Base-by-base conservation (phyloP, 2,888 invertebrate species). In the Lithodes maja region DNA sequence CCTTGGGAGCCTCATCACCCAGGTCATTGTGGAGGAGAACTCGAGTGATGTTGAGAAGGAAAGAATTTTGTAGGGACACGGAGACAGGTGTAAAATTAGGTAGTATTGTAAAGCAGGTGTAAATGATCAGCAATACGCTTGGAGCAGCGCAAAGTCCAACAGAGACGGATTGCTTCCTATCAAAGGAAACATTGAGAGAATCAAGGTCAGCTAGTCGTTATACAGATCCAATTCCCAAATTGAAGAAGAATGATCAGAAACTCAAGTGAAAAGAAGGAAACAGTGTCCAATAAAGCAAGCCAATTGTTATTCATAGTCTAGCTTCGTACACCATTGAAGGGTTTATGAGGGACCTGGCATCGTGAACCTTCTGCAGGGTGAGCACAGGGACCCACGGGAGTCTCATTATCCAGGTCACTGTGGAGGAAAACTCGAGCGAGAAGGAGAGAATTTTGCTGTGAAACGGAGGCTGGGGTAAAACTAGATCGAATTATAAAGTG, bases 1-100 rank as follows among this genome's bases (percentile, higher is more conserved):
- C 53, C 78, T 85, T 33, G 80, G 83, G 9, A 50, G 78, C 78
- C 86, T 90, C 33, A 75, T 86, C 71, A 78, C 78, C 2, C 78
- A 89, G 77, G 89, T 83, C 55, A 83, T 89, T 17, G 84, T 84
- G 52, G 88, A 88, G n/a, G 88, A 88, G 68, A 88, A 55, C 7
- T 84, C 88, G 5, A 85, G 84, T 80, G 88, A 88, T n/a, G 84
- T 80, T 5, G 88, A 88, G 9, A 79, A 71, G 15, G 88, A 88
- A 53, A 69, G 75, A 9, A 68, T 88, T 12, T 52, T 88, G 50
- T 88, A 55, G 61, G 9, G 9, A 61, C 12, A 7, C 12, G 61
- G 12, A 71, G 71, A n/a, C n/a, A n/a, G 71, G 71, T 7, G 61
- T 61, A 3, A 71, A n/a, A n/a, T 33, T n/a, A 71, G 71, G 71